Evolutionary conservation across 2,113 vertebrate genomes (phyloP).

Genomic region (Pteruthius melanotis): DNA sequence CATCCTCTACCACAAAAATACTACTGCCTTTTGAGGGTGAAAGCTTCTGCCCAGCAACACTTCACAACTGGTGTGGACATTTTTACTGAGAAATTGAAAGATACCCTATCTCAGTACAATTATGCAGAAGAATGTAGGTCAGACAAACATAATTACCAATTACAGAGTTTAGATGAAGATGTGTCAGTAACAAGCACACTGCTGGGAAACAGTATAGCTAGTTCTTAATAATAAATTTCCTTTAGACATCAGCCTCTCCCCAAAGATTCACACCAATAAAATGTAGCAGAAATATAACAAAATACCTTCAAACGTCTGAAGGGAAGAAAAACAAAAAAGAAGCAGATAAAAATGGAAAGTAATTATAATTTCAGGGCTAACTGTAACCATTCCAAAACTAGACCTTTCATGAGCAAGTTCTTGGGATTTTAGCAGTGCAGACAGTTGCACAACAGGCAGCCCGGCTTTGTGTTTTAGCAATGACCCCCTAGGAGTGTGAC

Average conservation of each 20-base stretch:
- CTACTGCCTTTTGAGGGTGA: neutral
- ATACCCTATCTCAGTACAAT: conserved; percentile 36
- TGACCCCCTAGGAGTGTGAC: neutral
- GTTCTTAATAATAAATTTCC: conserved; percentile 58
- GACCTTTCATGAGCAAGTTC: neutral
- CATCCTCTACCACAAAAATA: conserved; percentile 1
- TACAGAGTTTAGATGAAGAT: conserved; percentile 20
- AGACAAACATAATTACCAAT: conserved; percentile 62
- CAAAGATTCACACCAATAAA: conserved; percentile 42
- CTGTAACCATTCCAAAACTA: neutral
- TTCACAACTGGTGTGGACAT: neutral
- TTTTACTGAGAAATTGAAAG: conserved; percentile 38
- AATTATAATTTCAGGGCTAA: conserved; percentile 20
- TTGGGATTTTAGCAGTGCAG: neutral
- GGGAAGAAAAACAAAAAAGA: neutral
- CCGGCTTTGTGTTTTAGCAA: neutral
- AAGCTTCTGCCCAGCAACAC: conserved; percentile 40
- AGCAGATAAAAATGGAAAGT: neutral
- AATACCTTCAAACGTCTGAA: neutral
- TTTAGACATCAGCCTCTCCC: conserved; percentile 46
- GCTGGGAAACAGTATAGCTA: conserved; percentile 32
- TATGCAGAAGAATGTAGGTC: conserved; percentile 43
- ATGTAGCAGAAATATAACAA: conserved; percentile 29
- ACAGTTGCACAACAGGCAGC: neutral
- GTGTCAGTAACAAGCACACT: conserved; percentile 38